Evolutionary conservation across 2,113 vertebrate species (phyloP).

Genomic region (Ageneiosus marmoratus): DNA sequence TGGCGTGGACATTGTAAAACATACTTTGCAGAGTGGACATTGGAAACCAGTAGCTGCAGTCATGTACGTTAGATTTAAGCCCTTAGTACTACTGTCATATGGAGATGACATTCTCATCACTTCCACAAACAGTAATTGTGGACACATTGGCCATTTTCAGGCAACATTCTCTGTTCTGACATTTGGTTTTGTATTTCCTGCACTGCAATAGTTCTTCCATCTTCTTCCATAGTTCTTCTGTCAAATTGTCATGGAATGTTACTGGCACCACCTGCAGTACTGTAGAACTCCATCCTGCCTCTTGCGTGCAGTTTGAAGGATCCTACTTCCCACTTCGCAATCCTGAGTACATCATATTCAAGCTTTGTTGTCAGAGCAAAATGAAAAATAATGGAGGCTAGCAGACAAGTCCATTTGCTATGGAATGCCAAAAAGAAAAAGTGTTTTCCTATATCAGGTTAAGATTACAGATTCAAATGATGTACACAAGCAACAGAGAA

Average conservation of each 20-base stretch:
- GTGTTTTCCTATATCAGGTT: too few species aligned
- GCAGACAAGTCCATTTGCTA: too few species aligned
- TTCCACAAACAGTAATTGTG: background rate
- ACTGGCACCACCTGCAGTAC: background rate
- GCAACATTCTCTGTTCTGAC: too few species aligned
- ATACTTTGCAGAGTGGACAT: background rate
- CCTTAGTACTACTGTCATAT: background rate
- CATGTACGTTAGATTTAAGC: background rate
- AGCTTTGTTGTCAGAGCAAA: too few species aligned
- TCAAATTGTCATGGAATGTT: background rate
- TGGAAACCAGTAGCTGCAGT: background rate
- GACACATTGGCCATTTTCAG: too few species aligned
- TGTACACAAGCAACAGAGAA: too few species aligned
- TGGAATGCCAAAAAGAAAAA: too few species aligned
- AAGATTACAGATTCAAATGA: too few species aligned
- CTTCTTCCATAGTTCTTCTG: background rate
- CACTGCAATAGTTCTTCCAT: background rate
- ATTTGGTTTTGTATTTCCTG: background rate
- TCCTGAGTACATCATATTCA: too few species aligned
- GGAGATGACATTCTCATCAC: background rate
- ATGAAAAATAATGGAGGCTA: too few species aligned
- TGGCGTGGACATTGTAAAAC: background rate
- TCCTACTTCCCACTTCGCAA: too few species aligned
- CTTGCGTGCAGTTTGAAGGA: too few species aligned
- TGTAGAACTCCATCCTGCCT: background rate